phyloP scores from a whole-genome alignment of 1,140 invertebrate genomes.

The Ruditapes philippinarum region DNA sequence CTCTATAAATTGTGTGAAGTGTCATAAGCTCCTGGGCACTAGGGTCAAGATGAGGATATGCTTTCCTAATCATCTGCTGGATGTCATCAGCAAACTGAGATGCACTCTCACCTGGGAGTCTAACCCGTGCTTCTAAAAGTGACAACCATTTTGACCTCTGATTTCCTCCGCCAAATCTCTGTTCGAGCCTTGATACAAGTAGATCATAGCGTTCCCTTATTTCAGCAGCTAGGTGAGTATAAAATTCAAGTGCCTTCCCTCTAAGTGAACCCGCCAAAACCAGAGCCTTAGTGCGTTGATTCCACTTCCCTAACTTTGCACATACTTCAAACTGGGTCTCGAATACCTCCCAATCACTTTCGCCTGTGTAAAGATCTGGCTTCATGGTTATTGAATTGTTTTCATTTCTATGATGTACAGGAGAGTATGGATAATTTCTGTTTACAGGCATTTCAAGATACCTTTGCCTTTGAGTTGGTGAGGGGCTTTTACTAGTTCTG shows the following conservation, averaged over 20 bases:
- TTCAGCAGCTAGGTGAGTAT: not conserved
- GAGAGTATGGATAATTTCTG: not conserved
- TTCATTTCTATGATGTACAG: not conserved
- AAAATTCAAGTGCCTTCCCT: not conserved
- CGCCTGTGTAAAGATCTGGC: not conserved
- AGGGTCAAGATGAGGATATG: not conserved
- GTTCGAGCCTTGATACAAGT: not conserved
- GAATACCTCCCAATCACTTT: not conserved
- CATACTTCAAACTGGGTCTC: not conserved
- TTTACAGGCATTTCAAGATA: not conserved
- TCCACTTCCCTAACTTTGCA: not conserved
- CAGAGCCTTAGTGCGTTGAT: not conserved
- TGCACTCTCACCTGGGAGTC: not conserved
- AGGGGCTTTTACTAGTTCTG: not conserved
- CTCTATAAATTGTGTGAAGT: not conserved
- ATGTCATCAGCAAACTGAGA: not conserved
- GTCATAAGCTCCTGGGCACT: not conserved
- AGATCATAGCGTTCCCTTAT: not conserved
- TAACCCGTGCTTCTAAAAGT: not conserved
- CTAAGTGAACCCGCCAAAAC: not conserved
- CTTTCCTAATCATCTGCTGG: not conserved
- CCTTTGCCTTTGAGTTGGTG: not conserved
- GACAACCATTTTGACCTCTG: not conserved
- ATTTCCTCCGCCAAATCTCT: not conserved
- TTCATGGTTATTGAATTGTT: not conserved